Percentiles rank a stretch among this genome's conserved stretches.
These are phyloP conservation scores for Catagonus wagneri DNA, from an alignment of 2,113 vertebrate genomes.

Conservation along the genomic window DNA sequence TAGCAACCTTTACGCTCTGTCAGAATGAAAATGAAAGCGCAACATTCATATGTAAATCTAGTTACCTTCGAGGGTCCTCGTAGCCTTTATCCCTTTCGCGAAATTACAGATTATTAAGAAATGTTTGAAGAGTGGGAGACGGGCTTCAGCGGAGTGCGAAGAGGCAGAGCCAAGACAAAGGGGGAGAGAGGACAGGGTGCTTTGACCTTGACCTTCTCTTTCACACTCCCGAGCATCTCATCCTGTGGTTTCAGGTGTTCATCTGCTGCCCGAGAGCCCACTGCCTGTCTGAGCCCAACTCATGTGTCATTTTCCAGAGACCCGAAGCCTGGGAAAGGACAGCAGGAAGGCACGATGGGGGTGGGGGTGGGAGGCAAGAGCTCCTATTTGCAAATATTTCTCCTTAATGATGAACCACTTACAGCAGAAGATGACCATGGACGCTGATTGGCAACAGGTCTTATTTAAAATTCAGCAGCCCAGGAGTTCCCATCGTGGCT, in stretches of 20 bases:
- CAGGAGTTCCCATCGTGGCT: no score
- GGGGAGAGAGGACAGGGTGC: background rate
- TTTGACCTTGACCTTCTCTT: slow-evolving; percentile 67
- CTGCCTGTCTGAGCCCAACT: background rate
- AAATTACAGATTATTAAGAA: slow-evolving; percentile 81
- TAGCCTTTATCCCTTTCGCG: slow-evolving; percentile 73
- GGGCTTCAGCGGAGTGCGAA: background rate
- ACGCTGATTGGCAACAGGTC: slow-evolving; percentile 68
- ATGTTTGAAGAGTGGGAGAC: slow-evolving; percentile 71
- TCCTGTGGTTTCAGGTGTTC: background rate
- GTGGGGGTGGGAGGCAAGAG: background rate
- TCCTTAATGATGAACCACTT: slow-evolving; percentile 77
- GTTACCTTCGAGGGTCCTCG: slow-evolving; percentile 70
- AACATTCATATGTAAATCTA: slow-evolving; percentile 83
- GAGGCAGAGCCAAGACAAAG: background rate
- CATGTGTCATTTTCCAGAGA: rapidly evolving
- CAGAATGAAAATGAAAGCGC: slow-evolving; percentile 84
- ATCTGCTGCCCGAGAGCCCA: background rate
- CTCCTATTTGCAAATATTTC: slow-evolving; percentile 67
- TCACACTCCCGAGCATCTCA: background rate
- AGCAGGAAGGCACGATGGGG: no score
- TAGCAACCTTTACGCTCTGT: slow-evolving; percentile 82
- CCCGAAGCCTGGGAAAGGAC: background rate
- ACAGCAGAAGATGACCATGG: slow-evolving; percentile 50
- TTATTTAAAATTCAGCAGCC: slow-evolving; percentile 81